Conservation (phyloP, 2,797 vertebrate genomes). For the Anolis apletophallus region DNA sequence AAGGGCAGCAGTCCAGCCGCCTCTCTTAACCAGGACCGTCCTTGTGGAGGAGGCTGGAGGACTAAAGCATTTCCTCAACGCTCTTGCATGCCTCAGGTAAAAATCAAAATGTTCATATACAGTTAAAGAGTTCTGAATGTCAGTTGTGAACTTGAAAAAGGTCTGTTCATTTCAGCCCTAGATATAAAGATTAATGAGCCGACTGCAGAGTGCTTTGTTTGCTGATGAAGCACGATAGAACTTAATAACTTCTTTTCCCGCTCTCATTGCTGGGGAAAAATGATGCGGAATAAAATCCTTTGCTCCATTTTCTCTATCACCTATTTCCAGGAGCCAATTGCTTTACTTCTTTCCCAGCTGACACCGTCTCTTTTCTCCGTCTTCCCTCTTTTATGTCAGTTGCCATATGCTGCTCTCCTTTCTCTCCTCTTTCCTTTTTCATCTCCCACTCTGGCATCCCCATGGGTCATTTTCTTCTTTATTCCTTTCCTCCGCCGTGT, state of each 20-base stretch:
- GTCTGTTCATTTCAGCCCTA: conserved; percentile 39
- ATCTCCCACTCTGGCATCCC: not conserved
- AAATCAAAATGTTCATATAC: conserved; percentile 8
- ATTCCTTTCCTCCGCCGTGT: not conserved
- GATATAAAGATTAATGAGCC: conserved; percentile 51
- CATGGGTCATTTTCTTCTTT: not conserved
- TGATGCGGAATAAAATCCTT: conserved; percentile 37
- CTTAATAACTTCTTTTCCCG: conserved; percentile 46
- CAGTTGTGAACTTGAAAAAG: conserved; percentile 49
- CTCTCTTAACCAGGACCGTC: not conserved
- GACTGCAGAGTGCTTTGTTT: conserved; percentile 43
- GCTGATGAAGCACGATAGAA: conserved; percentile 50
- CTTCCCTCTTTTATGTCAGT: not conserved
- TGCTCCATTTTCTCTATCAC: conserved; percentile 28
- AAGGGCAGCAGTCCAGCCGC: not conserved
- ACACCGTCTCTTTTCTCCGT: not conserved
- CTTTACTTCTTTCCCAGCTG: not conserved
- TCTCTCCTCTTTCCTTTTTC: not conserved
- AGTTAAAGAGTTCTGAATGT: conserved; percentile 42
- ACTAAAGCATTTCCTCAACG: not conserved
- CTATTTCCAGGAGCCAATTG: not conserved
- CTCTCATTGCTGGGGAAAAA: conserved; percentile 31
- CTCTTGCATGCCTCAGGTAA: not conserved
- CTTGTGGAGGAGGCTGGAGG: not conserved
- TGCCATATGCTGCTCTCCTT: not conserved